Base-by-base conservation (phyloP, 1,140 invertebrate species). In the Caenorhabditis remanei region DNA sequence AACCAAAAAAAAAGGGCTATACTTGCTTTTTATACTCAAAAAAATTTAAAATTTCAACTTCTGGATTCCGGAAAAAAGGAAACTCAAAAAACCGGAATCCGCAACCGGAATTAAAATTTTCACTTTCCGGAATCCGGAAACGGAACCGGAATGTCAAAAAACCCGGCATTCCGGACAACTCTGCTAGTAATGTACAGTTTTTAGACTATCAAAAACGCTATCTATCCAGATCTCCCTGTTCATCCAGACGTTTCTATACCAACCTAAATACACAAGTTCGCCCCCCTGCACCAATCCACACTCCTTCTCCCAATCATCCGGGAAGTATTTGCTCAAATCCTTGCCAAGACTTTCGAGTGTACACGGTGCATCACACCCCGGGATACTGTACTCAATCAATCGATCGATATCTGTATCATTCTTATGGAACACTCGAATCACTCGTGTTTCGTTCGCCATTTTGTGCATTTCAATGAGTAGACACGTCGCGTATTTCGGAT, bases 401-500 rank as follows among this genome's bases (percentile, higher is more conserved):
- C 50, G 24, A 61, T 56, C 55, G 11, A 84, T 65, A 79, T 89
- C 88, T 9, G 88, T 89, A 16, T 85, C 58, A 32, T 89, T 89
- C 67, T 89, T 89, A 46, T 88, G 83, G 55, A 56, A 88, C 0
- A 89, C 24, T 83, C 79, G 48, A 65, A 86, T 79, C 14, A 21
- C 6, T 0, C 48, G 75, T 21, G 40, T 89, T 40, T 24, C 71
- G 48, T 53, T 88, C 56, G 46, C n/a, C 9, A 85, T n/a, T 56
- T 83, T 75, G 46, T 89, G 88, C 83, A 89, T 79, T 83, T 89
- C 88, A 13, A 89, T 48, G 19, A 88, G 55, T 24, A 87, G 50
- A 50, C 84, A 41, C 11, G 88, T 89, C 11, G 88, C 88, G 63
- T 89, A 89, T 32, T 85, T 89, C 6, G 88, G 88, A 55, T 90